Base-by-base conservation (phyloP, 2,888 invertebrate genomes). In the Nemotelus nigrinus region DNA sequence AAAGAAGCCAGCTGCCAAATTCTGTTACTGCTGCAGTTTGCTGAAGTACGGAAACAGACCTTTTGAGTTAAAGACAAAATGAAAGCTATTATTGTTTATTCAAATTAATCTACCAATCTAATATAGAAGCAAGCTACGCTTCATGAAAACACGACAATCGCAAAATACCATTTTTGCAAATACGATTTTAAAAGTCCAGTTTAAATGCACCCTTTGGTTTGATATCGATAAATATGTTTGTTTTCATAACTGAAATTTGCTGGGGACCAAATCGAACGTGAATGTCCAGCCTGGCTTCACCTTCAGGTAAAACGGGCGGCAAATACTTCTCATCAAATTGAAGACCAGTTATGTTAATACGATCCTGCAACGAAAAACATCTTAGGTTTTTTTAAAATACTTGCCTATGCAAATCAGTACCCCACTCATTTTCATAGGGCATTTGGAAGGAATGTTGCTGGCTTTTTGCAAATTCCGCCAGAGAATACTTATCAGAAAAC, bases 301-400 rank as follows among this genome's bases (percentile, higher is more conserved):
- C 72, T 74, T 74, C 72, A 1, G 72, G 72, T 47, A 74, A 74
- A 10, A 45, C 60, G 2, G 72, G 72, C 41, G 72, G 72, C 3
- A 74, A 48, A 60, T 41, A 60, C 7, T 25, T 55, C 6, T 74
- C 72, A 7, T 74, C 60, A 74, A 74, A 74, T 60, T 39, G 2
- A 2, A 74, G 39, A 47, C 47, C 58, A 6, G 58, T 43, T n/a
- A 74, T 74, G 48, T 74, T 74, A 0, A 74, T 8, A 58, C 6
- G 4, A 47, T 48, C 60, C 72, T 74, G 41, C 43, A 43, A 71
- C 5, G n/a, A n/a, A 48, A 2, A 67, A 10, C 6, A 48, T 48
- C 6, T 8, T 8, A 8, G 10, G 1, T 1, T 53, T 63, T 43
- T 2, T 43, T 43, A 63, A 63, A 63, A 5, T 4, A 10, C 25